Base-by-base conservation (phyloP, 2,797 vertebrate species). In the Coccyzus lansbergi region DNA sequence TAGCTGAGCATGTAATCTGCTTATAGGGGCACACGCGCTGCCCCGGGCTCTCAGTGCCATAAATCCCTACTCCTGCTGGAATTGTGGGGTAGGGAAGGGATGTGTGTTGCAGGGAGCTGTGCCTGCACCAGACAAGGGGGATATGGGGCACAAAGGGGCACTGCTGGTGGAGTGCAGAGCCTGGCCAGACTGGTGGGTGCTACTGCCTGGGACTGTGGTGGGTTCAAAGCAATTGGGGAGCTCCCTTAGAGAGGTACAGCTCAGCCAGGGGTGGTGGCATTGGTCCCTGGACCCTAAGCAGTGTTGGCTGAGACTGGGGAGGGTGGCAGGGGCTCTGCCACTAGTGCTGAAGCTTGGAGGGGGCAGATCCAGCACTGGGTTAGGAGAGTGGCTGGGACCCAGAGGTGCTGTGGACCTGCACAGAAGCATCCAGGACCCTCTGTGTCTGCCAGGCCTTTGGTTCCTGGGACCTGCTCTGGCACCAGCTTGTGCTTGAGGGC, bases 1-100 rank as follows among this genome's bases (percentile, higher is more conserved):
- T 74, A 65, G 92, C 40, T 31, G 5, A 44, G 52, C 14, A 49
- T 69, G 40, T 91, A 93, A 96, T 93, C 95, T 21, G 78, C 88
- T 94, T 96, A 92, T 2, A 4, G 83, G 94, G 87, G 65, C 89
- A 74, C 72, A 12, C 4, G 25, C 4, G 1, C 56, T 31, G 85
- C 79, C 87, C 38, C 55, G 6, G 68, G 88, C 81, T 72, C 75
- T 79, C 6, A 1, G 29, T 15, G 56, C 3, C 0, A 28, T 59
- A 79, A 92, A 96, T 92, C 91, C 86, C 90, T 0, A 2, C 51
- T 88, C 56, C 65, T 17, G 51, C 33, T 0, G 2, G 64, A 33
- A 69, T 21, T 0, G 12, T 0, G 5, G 42, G n/a, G 3, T 14
- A 72, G 40, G 70, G 26, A 64, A 79, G 76, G 0, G 1, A 34